Base-by-base conservation (phyloP, 2,888 invertebrate genomes). In the Dasypolia templi region DNA sequence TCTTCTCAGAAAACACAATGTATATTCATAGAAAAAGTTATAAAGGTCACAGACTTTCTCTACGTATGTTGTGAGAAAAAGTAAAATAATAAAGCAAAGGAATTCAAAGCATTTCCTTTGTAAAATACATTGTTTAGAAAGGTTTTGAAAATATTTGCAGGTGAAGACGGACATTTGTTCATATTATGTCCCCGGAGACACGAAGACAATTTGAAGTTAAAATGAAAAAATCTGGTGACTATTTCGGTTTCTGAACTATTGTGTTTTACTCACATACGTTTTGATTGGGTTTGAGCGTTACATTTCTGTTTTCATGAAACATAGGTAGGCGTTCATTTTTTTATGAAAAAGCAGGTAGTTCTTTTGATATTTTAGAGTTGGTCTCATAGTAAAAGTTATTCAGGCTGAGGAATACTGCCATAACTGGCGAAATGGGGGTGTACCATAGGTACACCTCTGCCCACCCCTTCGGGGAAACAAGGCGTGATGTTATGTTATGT, bases 131-230 rank as follows among this genome's bases (percentile, higher is more conserved):
- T 59, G 46, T 62, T 49, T 35, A 51, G 56, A 69, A 67, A 62
- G 74, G 58, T 64, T 67, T 62, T 62, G 58, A 62, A 69, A 84
- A 81, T 75, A 82, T 83, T 83, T 84, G 35, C 82, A 81, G 70
- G 67, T 81, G 72, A 70, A 56, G 29, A 65, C 72, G 55, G 61
- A 56, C 64, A 56, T 70, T 71, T 75, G 32, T 51, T 70, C 42
- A 64, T 9, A n/a, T 49, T 9, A n/a, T 49, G 55, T 75, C 65
- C 12, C 58, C 12, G 26, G 68, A 65, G 70, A 17, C 49, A 66
- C 22, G 6, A 67, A 61, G 56, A 66, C 26, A 35, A 67, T 39
- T 68, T 58, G 4, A 55, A 69, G 35, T 65, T 29, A 14, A 66
- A 44, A 67, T 32, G 14, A 76, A 63, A 55, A 32, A 49, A 46